Percentiles rank a stretch among this genome's conserved stretches.
Evolutionary conservation across 2,797 vertebrate species (phyloP).

Genomic region (Chelon labrosus): DNA sequence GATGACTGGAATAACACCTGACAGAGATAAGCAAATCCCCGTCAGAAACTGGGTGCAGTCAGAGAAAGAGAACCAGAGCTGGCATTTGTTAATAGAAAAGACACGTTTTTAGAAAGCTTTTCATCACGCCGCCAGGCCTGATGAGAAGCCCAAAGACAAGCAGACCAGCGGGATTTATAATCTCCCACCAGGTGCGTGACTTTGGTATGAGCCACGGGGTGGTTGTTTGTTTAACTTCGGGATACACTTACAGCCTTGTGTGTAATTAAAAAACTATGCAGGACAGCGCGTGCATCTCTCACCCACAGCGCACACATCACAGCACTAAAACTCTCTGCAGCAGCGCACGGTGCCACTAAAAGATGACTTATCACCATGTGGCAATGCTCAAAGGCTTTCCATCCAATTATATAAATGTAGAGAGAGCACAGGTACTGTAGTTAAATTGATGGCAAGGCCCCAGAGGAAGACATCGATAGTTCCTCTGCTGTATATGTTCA

Average conservation of each 20-base stretch:
- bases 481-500: no score
- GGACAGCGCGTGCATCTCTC: neutral
- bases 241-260: neutral
- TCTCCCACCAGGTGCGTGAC: neutral
- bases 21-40: slow-evolving; percentile 11
- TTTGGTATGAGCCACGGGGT: neutral
- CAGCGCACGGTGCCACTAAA: slow-evolving; percentile 11
- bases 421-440: neutral
- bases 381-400: slow-evolving; percentile 13
- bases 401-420: slow-evolving; percentile 15
- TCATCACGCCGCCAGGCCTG: neutral
- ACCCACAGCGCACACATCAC: slow-evolving; percentile 6
- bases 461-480: no score
- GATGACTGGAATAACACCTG: neutral
- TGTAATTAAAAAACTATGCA: neutral
- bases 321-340: slow-evolving; percentile 2
- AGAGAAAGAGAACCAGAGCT: slow-evolving; percentile 8
- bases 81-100: slow-evolving; percentile 10
- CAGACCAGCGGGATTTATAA: neutral
- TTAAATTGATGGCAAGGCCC: neutral
- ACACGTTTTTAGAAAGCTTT: neutral
- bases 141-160: slow-evolving; percentile 11
- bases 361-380: slow-evolving; percentile 11
- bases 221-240: neutral
- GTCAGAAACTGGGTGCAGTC: neutral